Base-by-base conservation (phyloP, 2,797 vertebrate species). In the Sylvia borin region DNA sequence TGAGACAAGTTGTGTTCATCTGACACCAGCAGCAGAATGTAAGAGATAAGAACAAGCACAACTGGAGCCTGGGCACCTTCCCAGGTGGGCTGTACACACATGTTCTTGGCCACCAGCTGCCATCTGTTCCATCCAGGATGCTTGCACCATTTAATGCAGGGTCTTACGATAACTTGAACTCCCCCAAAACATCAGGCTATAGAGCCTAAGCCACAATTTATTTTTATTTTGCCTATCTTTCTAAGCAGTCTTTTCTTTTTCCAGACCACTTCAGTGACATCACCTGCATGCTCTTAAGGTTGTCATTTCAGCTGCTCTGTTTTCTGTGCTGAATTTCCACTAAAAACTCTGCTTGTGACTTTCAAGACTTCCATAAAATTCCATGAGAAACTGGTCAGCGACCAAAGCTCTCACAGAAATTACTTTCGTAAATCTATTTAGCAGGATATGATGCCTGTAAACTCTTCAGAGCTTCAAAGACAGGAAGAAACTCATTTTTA, bases 21-120 rank as follows among this genome's bases (percentile, higher is more conserved):
- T 81, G 82, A 73, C 68, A 68, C 72, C 10, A 13, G 53, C 62
- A 92, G 85, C 91, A 94, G 85, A 89, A 61, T 64, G 48, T 48
- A 70, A 67, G 32, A 83, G 93, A 96, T 92, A 96, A 93, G 80
- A 90, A 55, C 14, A 18, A 2, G 38, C 48, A 79, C 70, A 77
- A 9, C 3, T 90, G 68, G 74, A 85, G 38, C 36, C 47, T 40
- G 73, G 42, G 18, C 50, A 78, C 42, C 42, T n/a, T 62, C 65
- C 40, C 42, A 62, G 21, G 5, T 55, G 57, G 42, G 57, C 74
- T 55, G 34, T 64, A 58, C 50, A 57, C 22, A 50, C 43, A 22
- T 4, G 0, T 32, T 42, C 57, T 48, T 64, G 57, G 42, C 57
- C 68, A 58, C 20, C 7, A 76, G 14, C 76, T 76, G 53, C 10